Base-by-base conservation (phyloP, 1,140 invertebrate genomes). In the Drosophila nasuta region DNA sequence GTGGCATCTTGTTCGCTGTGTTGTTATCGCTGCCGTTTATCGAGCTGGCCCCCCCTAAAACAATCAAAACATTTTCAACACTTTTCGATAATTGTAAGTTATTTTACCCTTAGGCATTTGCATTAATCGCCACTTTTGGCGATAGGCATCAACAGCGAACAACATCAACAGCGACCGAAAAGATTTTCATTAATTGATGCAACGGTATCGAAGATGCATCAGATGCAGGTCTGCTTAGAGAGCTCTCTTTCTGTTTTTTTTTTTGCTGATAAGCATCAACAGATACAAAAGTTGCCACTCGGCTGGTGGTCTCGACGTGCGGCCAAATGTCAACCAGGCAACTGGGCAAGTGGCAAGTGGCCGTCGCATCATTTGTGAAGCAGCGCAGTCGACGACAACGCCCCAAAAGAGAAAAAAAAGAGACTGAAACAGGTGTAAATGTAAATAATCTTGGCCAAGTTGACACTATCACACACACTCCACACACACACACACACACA, bases 31-130 rank as follows among this genome's bases (percentile, higher is more conserved):
- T 7, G 46, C 64, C 63, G 35, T 46, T 67, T 73, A 73, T 73
- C 70, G 46, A 28, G 25, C 4, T 25, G 20, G 7, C 35, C 35
- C 7, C 35, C 4, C 15, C 20, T 3, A 49, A 69, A 46, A 73
- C 72, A 79, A 87, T 87, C 83, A 81, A 88, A 66, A 76, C 73
- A 58, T 88, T 88, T 88, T 88, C 77, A 88, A 87, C 83, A 87
- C 83, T 88, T 87, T 88, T 88, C 59, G 69, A 88, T 87, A 87
- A 87, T 88, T 87, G 83, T 87, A 72, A 87, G 77, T 88, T 87
- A 88, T 87, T 79, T 87, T 49, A 38, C 66, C 51, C 25, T 51
- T 33, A 60, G 20, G 46, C 83, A 87, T 87, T 87, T 87, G 83
- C 85, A 87, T 87, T 88, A 80, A 87, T 87, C 77, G 82, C 58